Evolutionary conservation across 2,113 vertebrate species (phyloP), one percentile per base, ranked within the genome.

Genomic region (Atrichornis clamosus): DNA sequence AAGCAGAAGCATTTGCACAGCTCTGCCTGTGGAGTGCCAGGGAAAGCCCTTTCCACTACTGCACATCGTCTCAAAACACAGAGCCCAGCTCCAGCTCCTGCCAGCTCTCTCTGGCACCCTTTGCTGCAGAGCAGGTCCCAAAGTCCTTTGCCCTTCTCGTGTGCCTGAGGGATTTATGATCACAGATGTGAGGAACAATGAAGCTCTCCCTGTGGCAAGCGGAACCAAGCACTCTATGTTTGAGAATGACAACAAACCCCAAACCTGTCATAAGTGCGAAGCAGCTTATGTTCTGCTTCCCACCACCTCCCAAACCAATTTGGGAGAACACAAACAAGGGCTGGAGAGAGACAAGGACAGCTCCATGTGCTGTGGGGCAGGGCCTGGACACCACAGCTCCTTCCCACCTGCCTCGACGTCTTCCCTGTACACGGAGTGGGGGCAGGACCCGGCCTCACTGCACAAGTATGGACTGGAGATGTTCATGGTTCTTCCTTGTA

Each of bases 361-460:
- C 52, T 76, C 62, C 41, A 28, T 0, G 3, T 2, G 8, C 17
- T 7, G 8, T 2, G 5, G n/a, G 55, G 49, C n/a, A 30, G 0
- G 4, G 68, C 50, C 23, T 35, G 37, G 55, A 50, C 15, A 20
- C 46, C 20, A 28, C 1, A 2, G 68, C 22, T 77, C 32, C 37
- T 65, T 65, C 27, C 62, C 59, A 62, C 23, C 30, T 17, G 12
- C 21, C 52, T 30, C 59, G 42, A 50, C 1, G 1, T 50, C 39
- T 52, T 13, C 33, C 47, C 52, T 8, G 30, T 20, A n/a, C 42
- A 16, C 0, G 5, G 39, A 35, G 3, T 15, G 8, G 11, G 37
- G 52, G 14, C 53, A 72, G 63, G 33, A 59, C 53, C 23, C 14
- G 42, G 44, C 49, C 67, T 72, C 0, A 0, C 52, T 70, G 69